phyloP scores from a whole-genome alignment of 2,113 vertebrate species.

The Chloroceryle aenea region DNA sequence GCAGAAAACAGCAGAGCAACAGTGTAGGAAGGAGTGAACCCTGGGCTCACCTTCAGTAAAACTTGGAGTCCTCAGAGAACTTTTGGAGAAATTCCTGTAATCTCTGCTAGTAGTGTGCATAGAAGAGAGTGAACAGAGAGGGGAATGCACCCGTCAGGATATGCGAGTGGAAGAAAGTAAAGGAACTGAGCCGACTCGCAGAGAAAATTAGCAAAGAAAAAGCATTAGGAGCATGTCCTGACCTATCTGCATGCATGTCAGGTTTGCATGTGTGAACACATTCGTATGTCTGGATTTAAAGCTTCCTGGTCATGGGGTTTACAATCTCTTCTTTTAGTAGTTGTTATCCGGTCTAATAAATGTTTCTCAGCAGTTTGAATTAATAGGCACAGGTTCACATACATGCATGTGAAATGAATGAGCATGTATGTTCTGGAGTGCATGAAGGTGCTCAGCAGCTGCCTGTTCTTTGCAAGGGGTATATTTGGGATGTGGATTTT shows the following conservation, averaged over 20 bases:
- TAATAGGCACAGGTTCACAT: neutral
- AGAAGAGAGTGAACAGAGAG: neutral
- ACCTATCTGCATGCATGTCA: neutral
- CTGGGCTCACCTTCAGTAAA: neutral
- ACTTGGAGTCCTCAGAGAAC: neutral
- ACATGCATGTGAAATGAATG: neutral
- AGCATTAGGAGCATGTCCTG: neutral
- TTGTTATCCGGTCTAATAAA: neutral
- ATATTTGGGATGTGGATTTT: neutral
- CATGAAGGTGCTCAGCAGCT: neutral
- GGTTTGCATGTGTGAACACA: rapidly evolving
- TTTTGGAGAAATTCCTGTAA: neutral
- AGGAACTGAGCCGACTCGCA: neutral
- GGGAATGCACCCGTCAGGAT: neutral
- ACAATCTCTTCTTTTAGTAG: neutral
- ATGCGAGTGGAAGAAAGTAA: neutral
- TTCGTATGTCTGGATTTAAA: neutral
- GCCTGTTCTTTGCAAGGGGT: neutral
- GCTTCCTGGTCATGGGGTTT: neutral
- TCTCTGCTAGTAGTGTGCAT: neutral
- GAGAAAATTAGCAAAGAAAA: neutral
- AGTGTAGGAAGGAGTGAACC: neutral
- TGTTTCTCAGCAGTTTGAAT: neutral
- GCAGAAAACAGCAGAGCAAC: neutral
- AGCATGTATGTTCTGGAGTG: neutral